A percentile compares a stretch with the other conserved stretches of the same genome.
Conservation (phyloP, 2,888 invertebrate species). For the Coleophora flavipennella region DNA sequence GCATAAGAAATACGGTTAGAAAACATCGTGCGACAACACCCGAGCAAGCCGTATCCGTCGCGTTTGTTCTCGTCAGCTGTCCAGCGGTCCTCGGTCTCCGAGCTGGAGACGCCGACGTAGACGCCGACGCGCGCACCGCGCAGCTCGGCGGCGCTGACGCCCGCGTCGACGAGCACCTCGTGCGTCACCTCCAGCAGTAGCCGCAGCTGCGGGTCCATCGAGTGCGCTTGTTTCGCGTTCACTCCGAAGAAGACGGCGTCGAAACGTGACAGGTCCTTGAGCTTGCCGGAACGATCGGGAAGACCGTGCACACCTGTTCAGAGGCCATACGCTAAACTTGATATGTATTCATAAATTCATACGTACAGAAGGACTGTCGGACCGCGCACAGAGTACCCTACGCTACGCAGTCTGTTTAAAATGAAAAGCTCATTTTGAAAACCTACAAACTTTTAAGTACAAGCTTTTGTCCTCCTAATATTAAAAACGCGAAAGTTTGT, state of each 20-base stretch:
- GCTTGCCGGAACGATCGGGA: conserved; percentile 73
- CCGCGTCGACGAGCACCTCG: conserved; percentile 93
- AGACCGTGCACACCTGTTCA: no score
- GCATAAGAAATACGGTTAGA: conserved; percentile 96
- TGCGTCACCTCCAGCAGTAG: conserved; percentile 92
- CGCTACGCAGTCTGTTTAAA: no score
- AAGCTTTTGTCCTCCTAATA: no score
- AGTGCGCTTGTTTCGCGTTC: conserved; percentile 86
- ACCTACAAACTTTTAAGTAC: no score
- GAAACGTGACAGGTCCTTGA: conserved; percentile 85
- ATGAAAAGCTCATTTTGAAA: no score
- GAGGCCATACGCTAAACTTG: no score
- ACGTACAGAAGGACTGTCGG: no score
- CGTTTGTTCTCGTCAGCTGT: conserved; percentile 83
- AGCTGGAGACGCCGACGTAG: conserved; percentile 92
- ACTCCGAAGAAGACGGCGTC: conserved; percentile 94
- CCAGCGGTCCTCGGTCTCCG: conserved; percentile 85
- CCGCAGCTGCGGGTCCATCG: conserved; percentile 86
- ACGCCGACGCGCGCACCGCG: conserved; percentile 94
- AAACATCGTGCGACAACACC: conserved; percentile 97
- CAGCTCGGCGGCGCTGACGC: conserved; percentile 85
- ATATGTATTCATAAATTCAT: no score
- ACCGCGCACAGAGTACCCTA: no score
- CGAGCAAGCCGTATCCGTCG: conserved; percentile 92
- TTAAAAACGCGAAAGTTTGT: no score